A percentile compares a stretch with the other conserved stretches of the same genome.
Evolutionary conservation across 2,113 vertebrate genomes (phyloP).

Genomic region (Lepus americanus): DNA sequence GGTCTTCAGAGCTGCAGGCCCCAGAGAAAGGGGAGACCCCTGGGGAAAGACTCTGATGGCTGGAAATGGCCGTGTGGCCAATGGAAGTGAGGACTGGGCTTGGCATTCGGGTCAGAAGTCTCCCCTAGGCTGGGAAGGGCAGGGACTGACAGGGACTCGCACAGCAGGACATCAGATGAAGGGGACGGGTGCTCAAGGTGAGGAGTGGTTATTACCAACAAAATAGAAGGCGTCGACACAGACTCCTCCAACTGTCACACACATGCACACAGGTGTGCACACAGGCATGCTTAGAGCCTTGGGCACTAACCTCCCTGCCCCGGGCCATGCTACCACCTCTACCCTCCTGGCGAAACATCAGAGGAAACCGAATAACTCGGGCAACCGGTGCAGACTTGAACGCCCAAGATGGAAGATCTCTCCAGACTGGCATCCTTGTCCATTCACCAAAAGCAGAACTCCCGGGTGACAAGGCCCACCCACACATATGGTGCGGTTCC

Average conservation of each 20-base stretch:
- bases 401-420: background rate
- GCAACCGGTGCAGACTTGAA: background rate
- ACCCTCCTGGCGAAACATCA: background rate
- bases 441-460: background rate
- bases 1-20: background rate
- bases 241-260: background rate
- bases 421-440: background rate
- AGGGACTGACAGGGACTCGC: background rate
- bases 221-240: background rate
- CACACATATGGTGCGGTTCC: background rate
- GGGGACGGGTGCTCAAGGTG: background rate
- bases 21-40: background rate
- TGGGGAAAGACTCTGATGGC: background rate
- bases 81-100: background rate
- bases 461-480: background rate
- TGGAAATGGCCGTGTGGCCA: background rate
- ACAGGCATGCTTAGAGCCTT: background rate
- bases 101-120: background rate
- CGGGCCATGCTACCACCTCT: background rate
- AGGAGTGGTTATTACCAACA: background rate
- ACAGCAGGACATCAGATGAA: background rate
- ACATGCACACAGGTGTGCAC: background rate
- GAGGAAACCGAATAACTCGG: background rate
- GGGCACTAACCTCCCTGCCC: no score
- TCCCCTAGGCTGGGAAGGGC: background rate